Base-by-base conservation (phyloP, 2,888 invertebrate genomes). In the Caenorhabditis macrosperma region DNA sequence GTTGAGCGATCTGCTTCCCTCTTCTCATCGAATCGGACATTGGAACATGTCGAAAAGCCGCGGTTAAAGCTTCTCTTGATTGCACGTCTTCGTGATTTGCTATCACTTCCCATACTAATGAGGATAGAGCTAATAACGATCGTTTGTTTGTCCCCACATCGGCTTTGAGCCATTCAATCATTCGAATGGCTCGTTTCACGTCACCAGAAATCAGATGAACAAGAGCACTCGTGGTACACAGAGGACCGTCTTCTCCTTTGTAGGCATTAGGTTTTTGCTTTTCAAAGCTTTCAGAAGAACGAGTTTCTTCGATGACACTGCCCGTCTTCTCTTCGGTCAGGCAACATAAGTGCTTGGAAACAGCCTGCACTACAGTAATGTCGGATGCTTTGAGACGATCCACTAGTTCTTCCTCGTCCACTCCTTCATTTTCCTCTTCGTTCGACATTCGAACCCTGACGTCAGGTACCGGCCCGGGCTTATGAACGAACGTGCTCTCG, bases 1-100 rank as follows among this genome's bases (percentile, higher is more conserved):
- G 57, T 38, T 81, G 82, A 10, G 75, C 75, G 38, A 84, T 67
- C 33, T 84, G 84, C 26, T 78, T 78, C 22, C 84, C 82, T 50
- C 68, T 75, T 68, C 71, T 38, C 74, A 82, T 67, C 0, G 81
- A 82, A 52, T 84, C 78, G 6, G 81, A 80, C 76, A 83, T 68
- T 3, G 85, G 85, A 12, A 85, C 81, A 20, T 57, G 48, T 3
- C 76, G 59, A 60, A 85, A 85, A 6, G 85, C 85, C 10, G 76
- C 78, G 5, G 75, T 55, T 1, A 84, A 74, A n/a, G 83, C 72
- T 35, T 72, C 50, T 22, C 77, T 61, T 1, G 81, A 79, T 63
- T 85, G 85, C 4, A 78, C 82, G 52, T 85, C 85, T 74, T 84
- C 85, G 59, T 84, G 84, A 60, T 85, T 85, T 6, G 84, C 82